Percentiles rank a stretch among this genome's conserved stretches.
These are phyloP conservation scores for Mus caroli DNA, from an alignment of 2,797 vertebrate genomes.

Conservation along the genomic window DNA sequence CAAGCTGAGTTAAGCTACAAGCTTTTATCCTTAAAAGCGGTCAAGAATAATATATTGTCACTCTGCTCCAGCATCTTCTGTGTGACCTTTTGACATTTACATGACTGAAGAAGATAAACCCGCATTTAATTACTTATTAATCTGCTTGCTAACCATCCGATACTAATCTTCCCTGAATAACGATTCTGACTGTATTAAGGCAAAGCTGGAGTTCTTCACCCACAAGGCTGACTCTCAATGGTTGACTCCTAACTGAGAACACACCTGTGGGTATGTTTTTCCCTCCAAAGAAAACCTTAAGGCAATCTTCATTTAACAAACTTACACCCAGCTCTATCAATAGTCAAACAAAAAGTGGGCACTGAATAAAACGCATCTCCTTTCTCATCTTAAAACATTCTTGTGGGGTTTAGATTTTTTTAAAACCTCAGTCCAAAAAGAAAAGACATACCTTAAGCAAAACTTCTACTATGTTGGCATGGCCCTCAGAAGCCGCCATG, in stretches of 20 bases:
- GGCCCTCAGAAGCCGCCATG: slow-evolving; percentile 94
- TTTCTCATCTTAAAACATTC: slow-evolving; percentile 1
- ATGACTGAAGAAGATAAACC: not conserved
- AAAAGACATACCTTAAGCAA: slow-evolving; percentile 91
- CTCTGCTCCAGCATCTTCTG: slow-evolving; percentile 47
- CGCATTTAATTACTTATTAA: not conserved
- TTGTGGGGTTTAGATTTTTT: slow-evolving; percentile 1
- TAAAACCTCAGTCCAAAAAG: slow-evolving; percentile 57
- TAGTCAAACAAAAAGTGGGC: not conserved
- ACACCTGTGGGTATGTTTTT: not conserved
- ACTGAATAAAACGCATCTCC: slow-evolving; percentile 44
- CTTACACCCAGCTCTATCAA: not conserved
- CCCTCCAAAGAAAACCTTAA: slow-evolving; percentile 51
- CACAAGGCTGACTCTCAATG: not conserved
- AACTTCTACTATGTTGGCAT: slow-evolving; percentile 93
- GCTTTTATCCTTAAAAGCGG: not conserved
- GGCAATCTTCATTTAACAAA: slow-evolving; percentile 33
- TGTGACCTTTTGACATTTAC: slow-evolving; percentile 8
- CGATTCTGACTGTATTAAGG: slow-evolving; percentile 14
- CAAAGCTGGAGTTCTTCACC: slow-evolving; percentile 19
- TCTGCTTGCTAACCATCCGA: slow-evolving; percentile 26
- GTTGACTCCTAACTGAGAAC: slow-evolving; percentile 36
- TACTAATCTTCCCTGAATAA: slow-evolving; percentile 7
- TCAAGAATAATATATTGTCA: not conserved
- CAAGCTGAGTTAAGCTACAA: not conserved